Evolutionary conservation across 2,888 invertebrate species (phyloP), one percentile per base, ranked within the genome.

Genomic region (Euspilapteryx auroguttella): DNA sequence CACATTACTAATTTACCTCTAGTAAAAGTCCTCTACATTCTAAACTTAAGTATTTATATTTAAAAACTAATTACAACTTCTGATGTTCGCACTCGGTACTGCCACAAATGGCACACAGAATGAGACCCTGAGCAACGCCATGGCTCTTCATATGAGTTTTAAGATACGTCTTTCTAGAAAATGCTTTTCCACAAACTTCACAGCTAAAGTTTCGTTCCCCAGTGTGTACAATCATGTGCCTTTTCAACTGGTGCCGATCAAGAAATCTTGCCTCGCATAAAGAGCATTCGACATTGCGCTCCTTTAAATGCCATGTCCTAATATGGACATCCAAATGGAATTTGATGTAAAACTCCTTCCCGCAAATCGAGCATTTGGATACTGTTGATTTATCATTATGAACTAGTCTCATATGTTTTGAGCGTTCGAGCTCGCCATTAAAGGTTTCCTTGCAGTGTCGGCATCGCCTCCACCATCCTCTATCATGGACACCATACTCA

Each of bases 191-290:
- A 32, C 79, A 79, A 1, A 69, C 31, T 0, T 49, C 54, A 36
- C 79, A 79, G 29, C 66, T 66, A 23, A 62, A 78, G 33, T 61
- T 76, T 28, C 68, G 68, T 23, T 76, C 75, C 0, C 75, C 78
- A 0, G 71, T 71, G 30, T 79, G 79, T 9, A 64, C 63, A 3
- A 68, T 39, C 71, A 77, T 75, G 23, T 79, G 79, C 9, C 73
- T 56, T 0, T 66, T 61, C 1, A 79, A 47, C 28, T 62, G 49
- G 26, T 58, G 54, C 31, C 62, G 68, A 0, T 61, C 55, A 34
- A 65, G 66, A 34, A 69, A 71, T 29, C 61, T 45, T 0, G 58
- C 49, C 30, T 50, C 49, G 28, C 71, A 71, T 2, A 62, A 34
- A 0, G 36, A 34, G 33, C 71, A 69, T 28, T 63, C 61, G 2